Base-by-base conservation (phyloP, 2,797 vertebrate genomes). In the Hydrolagus colliei region DNA sequence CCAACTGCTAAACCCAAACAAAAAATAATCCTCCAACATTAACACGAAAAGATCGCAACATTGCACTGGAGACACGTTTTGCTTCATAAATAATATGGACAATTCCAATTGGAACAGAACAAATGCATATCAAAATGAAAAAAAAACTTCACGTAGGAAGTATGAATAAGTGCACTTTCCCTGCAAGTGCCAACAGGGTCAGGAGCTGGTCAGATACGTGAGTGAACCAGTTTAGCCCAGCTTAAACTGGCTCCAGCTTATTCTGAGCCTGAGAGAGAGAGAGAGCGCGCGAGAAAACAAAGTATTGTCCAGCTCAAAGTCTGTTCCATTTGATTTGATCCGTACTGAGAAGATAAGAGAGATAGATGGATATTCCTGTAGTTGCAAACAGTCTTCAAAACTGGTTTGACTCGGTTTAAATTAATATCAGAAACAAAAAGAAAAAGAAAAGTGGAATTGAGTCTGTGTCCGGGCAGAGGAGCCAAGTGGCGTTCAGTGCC, bases 331-430 rank as follows among this genome's bases (percentile, higher is more conserved):
- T 85, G 73, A 86, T 67, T 87, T 72, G 79, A 84, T 84, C 79
- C 79, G 16, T 84, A 65, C 41, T 52, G 41, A 52, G 41, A 52
- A 52, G 41, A 92, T 91, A 88, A 88, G 91, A 92, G 86, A 89
- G 89, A 87, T 90, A 89, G 91, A 91, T 88, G 88, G 89, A 91
- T 96, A 94, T 95, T 95, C 94, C 91, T 91, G 93, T 92, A 91
- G 92, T 92, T 96, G 95, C 96, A 97, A 98, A 98, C 96, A 96
- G 96, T 96, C 95, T 92, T 86, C 90, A 88, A 90, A 90, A 90
- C 86, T 91, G 90, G 88, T 89, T 86, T 91, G 89, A 91, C 93
- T 92, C 94, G 92, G 90, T 92, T 93, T 92, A 92, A 93, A 91
- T 93, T 89, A 91, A 92, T 92, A 91, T 93, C 93, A 92, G 93